Percentiles rank a stretch among this genome's conserved stretches.
Evolutionary conservation across 2,113 vertebrate genomes (phyloP).

Genomic region (Microcebus griseorufus): DNA sequence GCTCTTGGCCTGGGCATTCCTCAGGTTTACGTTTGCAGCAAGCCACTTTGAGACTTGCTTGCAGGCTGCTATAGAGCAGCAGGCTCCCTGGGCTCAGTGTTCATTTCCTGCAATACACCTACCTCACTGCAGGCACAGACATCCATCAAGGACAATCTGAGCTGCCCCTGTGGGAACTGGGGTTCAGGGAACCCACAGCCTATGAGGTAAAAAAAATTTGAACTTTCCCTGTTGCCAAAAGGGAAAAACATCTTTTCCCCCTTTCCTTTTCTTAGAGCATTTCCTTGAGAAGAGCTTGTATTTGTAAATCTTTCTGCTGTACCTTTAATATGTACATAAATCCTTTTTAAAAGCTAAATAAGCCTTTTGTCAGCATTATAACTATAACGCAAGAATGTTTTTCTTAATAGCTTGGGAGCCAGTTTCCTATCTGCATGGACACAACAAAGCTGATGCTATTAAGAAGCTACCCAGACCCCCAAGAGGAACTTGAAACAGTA

Average conservation of each 20-base stretch:
- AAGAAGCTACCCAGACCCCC: background rate
- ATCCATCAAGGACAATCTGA: background rate
- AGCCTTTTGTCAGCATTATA: background rate
- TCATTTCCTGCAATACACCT: background rate
- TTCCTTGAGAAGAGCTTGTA: background rate
- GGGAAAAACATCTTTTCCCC: background rate
- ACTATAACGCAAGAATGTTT: background rate
- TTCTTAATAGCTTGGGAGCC: background rate
- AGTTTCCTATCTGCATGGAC: background rate
- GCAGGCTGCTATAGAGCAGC: background rate
- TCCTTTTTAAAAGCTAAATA: background rate
- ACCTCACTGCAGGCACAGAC: background rate
- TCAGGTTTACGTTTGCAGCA: background rate
- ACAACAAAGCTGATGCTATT: background rate
- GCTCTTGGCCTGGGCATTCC: background rate
- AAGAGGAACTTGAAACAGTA: background rate
- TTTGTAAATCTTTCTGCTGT: background rate
- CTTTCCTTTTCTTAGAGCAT: background rate
- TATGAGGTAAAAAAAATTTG: background rate
- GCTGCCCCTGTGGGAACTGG: background rate
- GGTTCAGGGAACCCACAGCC: background rate
- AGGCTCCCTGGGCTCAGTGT: background rate
- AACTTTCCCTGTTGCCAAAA: background rate
- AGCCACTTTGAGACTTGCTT: background rate
- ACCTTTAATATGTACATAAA: background rate